Conservation (phyloP, 2,888 invertebrate species). For the Heteromurus nitidus region DNA sequence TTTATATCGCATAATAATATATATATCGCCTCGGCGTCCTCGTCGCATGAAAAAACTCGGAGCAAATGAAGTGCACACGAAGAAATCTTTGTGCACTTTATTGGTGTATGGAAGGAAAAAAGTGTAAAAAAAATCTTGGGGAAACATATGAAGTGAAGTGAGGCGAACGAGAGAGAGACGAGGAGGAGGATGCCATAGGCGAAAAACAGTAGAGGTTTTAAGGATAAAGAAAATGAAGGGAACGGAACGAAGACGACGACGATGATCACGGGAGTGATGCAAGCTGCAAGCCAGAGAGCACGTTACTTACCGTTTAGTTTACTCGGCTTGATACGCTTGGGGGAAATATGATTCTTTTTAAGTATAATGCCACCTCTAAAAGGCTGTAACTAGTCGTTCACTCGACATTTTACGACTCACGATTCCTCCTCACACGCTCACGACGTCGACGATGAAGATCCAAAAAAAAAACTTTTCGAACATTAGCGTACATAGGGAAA, state of each 20-base stretch:
- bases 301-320: conserved; percentile 33
- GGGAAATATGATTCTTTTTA: conserved; percentile 60
- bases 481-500: conserved; percentile 6
- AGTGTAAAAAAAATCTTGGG: background rate
- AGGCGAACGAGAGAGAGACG: background rate
- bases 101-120: background rate
- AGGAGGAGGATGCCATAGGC: conserved; percentile 1
- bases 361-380: conserved; percentile 59
- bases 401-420: conserved; percentile 61
- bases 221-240: conserved; percentile 14
- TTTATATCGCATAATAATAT: conserved; percentile 7
- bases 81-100: conserved; percentile 3
- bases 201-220: conserved; percentile 10
- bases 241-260: background rate
- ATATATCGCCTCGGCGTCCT: too few species aligned
- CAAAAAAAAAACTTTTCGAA: conserved; percentile 25
- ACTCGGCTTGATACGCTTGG: conserved; percentile 33
- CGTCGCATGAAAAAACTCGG: background rate
- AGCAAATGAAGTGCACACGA: background rate
- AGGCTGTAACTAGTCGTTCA: conserved; percentile 60
- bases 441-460: conserved; percentile 34
- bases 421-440: conserved; percentile 60
- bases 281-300: conserved; percentile 15
- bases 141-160: background rate
- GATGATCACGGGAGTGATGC: conserved; percentile 12